Evolutionary conservation across 2,113 vertebrate species (phyloP).

Genomic region (Microtus ochrogaster): DNA sequence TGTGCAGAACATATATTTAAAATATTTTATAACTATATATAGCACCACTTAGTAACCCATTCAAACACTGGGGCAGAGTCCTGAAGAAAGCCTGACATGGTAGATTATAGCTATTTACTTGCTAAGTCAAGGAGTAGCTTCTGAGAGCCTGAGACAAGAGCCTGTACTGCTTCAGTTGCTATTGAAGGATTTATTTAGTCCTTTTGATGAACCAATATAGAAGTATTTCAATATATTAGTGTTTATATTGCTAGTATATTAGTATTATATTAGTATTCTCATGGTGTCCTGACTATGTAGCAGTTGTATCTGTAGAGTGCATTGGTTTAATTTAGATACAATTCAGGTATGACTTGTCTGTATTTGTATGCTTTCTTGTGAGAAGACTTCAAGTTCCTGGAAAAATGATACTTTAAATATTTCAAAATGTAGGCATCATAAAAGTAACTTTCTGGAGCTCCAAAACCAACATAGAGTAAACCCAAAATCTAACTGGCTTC

Average conservation of each 20-base stretch:
- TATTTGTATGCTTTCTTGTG: slow-evolving; percentile 45
- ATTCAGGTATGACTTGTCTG: slow-evolving; percentile 6
- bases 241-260: background rate
- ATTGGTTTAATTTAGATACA: slow-evolving; percentile 64
- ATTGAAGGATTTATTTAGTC: background rate
- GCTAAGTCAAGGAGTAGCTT: background rate
- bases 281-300: background rate
- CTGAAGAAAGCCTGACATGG: background rate
- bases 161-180: background rate
- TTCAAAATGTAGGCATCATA: slow-evolving; percentile 24
- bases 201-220: slow-evolving; percentile 26
- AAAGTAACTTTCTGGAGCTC: background rate
- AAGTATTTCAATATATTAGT: slow-evolving; percentile 12
- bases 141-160: background rate
- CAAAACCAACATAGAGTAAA: slow-evolving; percentile 49
- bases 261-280: background rate
- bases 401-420: slow-evolving; percentile 22
- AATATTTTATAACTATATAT: slow-evolving; percentile 37
- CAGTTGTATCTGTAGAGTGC: background rate
- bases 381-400: slow-evolving; percentile 10
- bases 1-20: background rate
- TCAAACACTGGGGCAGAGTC: background rate
- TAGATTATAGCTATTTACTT: slow-evolving; percentile 27
- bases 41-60: background rate
- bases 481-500: background rate